phyloP scores from a whole-genome alignment of 2,113 vertebrate genomes.

The Antigone vipio region DNA sequence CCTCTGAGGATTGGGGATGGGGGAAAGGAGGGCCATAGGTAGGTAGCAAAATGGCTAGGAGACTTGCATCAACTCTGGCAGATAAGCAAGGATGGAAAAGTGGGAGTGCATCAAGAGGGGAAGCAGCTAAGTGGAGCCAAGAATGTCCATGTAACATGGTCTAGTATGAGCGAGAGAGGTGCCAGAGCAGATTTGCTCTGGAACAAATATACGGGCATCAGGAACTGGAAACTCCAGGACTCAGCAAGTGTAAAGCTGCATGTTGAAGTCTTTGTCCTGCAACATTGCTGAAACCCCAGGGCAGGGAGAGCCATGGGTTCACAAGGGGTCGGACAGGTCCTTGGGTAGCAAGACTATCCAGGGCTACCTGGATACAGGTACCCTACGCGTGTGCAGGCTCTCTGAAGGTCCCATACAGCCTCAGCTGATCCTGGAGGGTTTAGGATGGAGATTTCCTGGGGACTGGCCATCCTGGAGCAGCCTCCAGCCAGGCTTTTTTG shows the following conservation, averaged over 20 bases:
- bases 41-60: background rate
- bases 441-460: background rate
- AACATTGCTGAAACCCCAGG: background rate
- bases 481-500: background rate
- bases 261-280: background rate
- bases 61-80: background rate
- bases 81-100: background rate
- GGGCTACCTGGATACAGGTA: background rate
- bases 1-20: background rate
- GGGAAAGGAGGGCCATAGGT: background rate
- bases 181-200: background rate
- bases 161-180: background rate
- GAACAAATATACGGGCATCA: background rate
- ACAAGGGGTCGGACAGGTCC: background rate
- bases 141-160: background rate
- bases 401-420: background rate
- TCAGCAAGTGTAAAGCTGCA: background rate
- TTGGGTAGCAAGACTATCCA: background rate
- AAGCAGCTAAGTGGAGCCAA: background rate
- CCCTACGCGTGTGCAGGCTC: fast-evolving
- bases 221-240: background rate
- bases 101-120: background rate
- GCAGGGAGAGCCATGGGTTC: background rate
- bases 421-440: background rate
- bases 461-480: background rate